A percentile compares a stretch with the other conserved stretches of the same genome.
Evolutionary conservation across 2,888 invertebrate species (phyloP).

Genomic region (Adelphocoris suturalis): DNA sequence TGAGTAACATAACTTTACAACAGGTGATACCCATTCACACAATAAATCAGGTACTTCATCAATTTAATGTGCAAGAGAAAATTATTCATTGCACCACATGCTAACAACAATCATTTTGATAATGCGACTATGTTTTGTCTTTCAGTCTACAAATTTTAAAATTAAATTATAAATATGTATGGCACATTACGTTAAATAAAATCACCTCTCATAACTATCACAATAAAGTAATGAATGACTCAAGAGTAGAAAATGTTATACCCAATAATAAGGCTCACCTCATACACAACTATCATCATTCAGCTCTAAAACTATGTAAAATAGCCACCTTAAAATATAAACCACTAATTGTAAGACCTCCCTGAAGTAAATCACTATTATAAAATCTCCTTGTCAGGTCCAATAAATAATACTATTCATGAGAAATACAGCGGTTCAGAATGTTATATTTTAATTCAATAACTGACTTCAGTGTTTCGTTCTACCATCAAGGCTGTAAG

Average conservation of each 20-base stretch:
- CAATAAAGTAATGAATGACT: neutral
- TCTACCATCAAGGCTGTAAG: too few species aligned
- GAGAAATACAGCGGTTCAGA: neutral
- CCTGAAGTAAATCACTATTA: neutral
- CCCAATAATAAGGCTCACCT: neutral
- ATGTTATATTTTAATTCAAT: too few species aligned
- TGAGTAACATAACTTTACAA: neutral
- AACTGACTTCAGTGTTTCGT: too few species aligned
- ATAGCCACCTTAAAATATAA: neutral
- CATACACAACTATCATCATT: neutral
- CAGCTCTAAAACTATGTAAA: neutral
- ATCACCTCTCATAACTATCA: neutral
- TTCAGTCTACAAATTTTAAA: neutral
- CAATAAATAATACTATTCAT: neutral
- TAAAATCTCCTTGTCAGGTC: neutral
- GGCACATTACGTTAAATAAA: neutral
- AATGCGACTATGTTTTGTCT: neutral
- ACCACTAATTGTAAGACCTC: neutral
- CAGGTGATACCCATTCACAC: neutral
- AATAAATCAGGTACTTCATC: conserved; percentile 24
- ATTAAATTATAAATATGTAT: neutral
- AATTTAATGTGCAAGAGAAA: conserved; percentile 26
- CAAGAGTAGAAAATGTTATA: neutral
- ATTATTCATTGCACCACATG: neutral
- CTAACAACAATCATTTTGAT: conserved; percentile 8